These are phyloP conservation scores for Tupaia tana DNA, from an alignment of 2,113 vertebrate genomes.

Conservation along the genomic window DNA sequence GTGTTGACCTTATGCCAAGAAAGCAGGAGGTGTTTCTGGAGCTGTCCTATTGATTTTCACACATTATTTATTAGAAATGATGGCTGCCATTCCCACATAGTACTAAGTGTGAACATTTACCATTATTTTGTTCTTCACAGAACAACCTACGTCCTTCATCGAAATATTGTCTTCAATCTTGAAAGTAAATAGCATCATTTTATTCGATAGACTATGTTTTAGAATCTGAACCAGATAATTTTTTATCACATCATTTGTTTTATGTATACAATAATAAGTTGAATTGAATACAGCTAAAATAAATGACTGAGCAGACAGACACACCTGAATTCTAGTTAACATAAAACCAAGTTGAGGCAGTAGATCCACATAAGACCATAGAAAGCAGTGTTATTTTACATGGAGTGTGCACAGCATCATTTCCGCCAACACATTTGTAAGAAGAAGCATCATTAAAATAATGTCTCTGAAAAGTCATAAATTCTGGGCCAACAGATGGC, in stretches of 20 bases:
- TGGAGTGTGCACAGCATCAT: background rate
- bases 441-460: background rate
- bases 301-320: background rate
- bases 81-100: slow-evolving; percentile 53
- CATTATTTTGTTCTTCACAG: slow-evolving; percentile 68
- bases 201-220: slow-evolving; percentile 59
- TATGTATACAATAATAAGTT: background rate
- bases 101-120: slow-evolving; percentile 62
- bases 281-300: background rate
- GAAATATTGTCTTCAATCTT: slow-evolving; percentile 50
- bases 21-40: slow-evolving; percentile 73
- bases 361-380: background rate
- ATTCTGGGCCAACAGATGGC: background rate
- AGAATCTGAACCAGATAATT: slow-evolving; percentile 6
- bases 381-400: background rate
- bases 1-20: slow-evolving; percentile 67
- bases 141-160: slow-evolving; percentile 34
- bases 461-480: background rate
- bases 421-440: background rate
- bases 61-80: slow-evolving; percentile 77
- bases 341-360: background rate
- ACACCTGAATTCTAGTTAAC: background rate
- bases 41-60: slow-evolving; percentile 76
- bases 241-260: slow-evolving; percentile 9
- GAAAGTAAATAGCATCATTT: slow-evolving; percentile 74